Evolutionary conservation across 1,140 invertebrate species (phyloP), one percentile per base, ranked within the genome.

Genomic region (Heliconius congener): DNA sequence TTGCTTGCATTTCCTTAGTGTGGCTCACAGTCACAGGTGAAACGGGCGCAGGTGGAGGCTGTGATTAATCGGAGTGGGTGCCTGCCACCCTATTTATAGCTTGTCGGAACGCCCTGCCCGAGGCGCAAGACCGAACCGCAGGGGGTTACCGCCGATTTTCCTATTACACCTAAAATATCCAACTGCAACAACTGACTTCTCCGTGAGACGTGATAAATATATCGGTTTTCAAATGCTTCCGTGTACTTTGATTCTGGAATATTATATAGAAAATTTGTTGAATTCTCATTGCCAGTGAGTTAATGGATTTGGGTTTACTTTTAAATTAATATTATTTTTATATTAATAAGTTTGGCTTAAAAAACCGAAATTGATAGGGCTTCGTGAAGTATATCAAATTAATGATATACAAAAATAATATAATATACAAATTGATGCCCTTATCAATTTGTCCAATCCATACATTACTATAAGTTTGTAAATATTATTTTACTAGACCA

Each of bases 61-160:
- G 82, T 88, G 90, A 91, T 91, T 89, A 90, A 91, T 88, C 83
- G 85, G 81, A 83, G 81, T 79, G 85, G 85, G 84, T 78, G 82
- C 76, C 79, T 74, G 83, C 83, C 80, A 72, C 78, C 82, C 88
- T 89, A 91, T 91, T 91, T 91, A 91, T 89, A 87, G 85, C 85
- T 79, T 85, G 85, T 84, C 86, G 84, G 86, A 84, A 82, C 86
- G 81, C 83, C 83, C 78, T 81, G 81, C 83, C 82, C 78, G 81
- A 82, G 80, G 77, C 78, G 84, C 77, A 82, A 82, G 78, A 85
- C 84, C 82, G 79, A 86, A 84, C 86, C 85, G 82, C 88, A 88
- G 86, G 85, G 86, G 80, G 83, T 80, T 83, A 76, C 81, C 79
- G 80, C 81, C 78, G 82, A 87, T 86, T 86, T 86, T 84, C 81